Conservation (phyloP, 2,113 vertebrate species). For the Thermophis baileyi region DNA sequence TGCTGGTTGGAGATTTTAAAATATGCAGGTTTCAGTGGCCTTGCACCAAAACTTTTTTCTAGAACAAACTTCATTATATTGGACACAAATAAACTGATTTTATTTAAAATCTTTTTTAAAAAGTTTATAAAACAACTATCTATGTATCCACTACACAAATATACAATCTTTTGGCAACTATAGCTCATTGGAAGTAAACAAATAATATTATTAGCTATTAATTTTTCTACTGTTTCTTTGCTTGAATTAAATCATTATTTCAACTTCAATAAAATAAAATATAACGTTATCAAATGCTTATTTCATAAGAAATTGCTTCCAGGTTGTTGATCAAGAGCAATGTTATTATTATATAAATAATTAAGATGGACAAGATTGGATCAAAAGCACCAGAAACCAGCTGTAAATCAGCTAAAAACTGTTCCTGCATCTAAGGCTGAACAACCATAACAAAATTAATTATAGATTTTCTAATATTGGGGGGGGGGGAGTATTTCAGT, state of each 20-base stretch:
- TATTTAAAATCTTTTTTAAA: not conserved
- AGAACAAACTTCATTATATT: not conserved
- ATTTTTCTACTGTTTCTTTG: not conserved
- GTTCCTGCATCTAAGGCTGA: not conserved
- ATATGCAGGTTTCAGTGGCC: not conserved
- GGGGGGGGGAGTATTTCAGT: no score
- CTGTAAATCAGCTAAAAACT: not conserved
- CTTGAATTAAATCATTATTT: not conserved
- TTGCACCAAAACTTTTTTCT: not conserved
- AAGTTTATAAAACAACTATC: not conserved
- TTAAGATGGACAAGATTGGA: not conserved
- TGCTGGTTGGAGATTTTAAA: not conserved
- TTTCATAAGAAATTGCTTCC: not conserved
- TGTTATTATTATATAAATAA: not conserved
- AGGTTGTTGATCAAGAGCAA: not conserved
- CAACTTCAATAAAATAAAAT: not conserved
- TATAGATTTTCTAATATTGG: not conserved
- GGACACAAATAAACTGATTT: not conserved
- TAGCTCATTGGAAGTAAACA: not conserved
- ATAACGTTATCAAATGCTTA: not conserved
- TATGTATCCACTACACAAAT: not conserved
- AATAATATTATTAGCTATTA: not conserved
- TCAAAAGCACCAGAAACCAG: not conserved
- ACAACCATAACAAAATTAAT: not conserved
- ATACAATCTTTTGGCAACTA: not conserved